These are phyloP conservation scores for Argopecten irradians DNA, from an alignment of 1,140 invertebrate genomes.

Conservation along the genomic window DNA sequence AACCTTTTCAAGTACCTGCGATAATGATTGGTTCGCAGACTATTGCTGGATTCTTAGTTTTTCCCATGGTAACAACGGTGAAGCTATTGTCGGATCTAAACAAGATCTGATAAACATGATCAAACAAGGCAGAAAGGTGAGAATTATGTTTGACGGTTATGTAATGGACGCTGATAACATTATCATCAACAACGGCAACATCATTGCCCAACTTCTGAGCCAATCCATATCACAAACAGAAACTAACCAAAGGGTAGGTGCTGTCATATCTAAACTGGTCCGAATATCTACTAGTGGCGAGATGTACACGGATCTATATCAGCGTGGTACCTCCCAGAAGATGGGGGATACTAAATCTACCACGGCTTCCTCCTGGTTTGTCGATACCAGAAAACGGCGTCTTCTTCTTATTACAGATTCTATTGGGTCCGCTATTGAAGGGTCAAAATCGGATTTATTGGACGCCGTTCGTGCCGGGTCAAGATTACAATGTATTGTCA, in stretches of 20 bases:
- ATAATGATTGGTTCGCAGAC: neutral
- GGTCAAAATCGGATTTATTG: neutral
- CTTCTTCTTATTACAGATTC: neutral
- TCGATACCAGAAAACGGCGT: neutral
- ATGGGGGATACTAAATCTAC: neutral
- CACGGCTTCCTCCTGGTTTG: neutral
- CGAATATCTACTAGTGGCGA: neutral
- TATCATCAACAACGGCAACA: neutral
- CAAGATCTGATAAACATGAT: neutral
- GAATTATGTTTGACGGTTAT: neutral
- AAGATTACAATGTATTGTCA: neutral
- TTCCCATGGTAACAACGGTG: neutral
- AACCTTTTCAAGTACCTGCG: neutral
- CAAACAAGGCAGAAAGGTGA: neutral
- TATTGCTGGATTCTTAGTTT: neutral
- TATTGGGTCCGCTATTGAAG: neutral
- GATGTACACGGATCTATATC: neutral
- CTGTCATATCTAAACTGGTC: neutral
- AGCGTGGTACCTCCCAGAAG: neutral
- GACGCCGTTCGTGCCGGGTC: neutral
- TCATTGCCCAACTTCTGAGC: neutral
- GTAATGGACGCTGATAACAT: neutral
- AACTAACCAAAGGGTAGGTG: neutral
- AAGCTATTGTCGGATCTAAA: neutral
- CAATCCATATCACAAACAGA: neutral